Base-by-base conservation (phyloP, 2,113 vertebrate genomes). In the Gymnogyps californianus region DNA sequence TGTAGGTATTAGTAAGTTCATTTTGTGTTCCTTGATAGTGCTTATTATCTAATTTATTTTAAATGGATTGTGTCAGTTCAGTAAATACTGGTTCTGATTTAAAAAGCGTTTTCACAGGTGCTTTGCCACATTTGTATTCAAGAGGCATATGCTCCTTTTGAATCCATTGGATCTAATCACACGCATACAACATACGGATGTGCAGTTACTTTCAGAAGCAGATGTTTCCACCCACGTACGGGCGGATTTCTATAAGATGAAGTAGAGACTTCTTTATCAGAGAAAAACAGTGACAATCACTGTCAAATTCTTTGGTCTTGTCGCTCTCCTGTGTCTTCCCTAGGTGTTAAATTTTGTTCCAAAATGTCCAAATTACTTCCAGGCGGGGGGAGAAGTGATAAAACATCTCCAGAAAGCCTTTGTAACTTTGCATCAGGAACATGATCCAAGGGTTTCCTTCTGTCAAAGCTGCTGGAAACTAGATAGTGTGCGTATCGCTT, bases 11-110 rank as follows among this genome's bases (percentile, higher is more conserved):
- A 89, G 15, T 59, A 76, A 91, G 19, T 72, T 89, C 57, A 82
- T 80, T 91, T 87, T 62, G 36, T 94, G 40, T 89, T 91, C 57
- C 69, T 82, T 90, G 58, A 38, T 62, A 77, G 54, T 54, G 36
- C 58, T 91, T 89, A 84, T 91, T 92, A 94, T 80, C 62, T 66
- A 72, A 89, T 87, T 95, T 79, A 76, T 92, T 95, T 96, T 89
- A 87, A 89, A 52, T 77, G 25, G 13, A 69, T 95, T 65, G 10
- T 87, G 91, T 91, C 61, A 72, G 57, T 55, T 95, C 83, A 83
- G 58, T 95, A 89, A 96, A 89, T 82, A 57, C 40, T 25, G 36
- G 25, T 82, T 82, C 52, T 89, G 70, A 58, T 93, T 89, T 84
- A 1, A 89, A 84, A 89, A 77, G 51, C 32, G 11, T 84, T 82